Conservation (phyloP, 2,113 vertebrate genomes). For the Athene noctua region DNA sequence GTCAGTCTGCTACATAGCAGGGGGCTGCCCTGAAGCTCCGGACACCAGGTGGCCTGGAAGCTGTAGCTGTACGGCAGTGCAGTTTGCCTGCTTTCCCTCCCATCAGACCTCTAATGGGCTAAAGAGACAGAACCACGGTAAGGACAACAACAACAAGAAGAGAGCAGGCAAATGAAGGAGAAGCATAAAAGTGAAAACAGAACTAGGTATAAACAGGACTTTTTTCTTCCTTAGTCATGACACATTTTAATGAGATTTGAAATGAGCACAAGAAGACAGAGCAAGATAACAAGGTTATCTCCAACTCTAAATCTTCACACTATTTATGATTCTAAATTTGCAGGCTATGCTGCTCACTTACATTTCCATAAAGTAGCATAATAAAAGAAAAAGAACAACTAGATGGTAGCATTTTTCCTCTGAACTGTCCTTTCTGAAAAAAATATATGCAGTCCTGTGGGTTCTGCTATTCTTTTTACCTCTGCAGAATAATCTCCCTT, state of each 20-base stretch:
- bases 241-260: conserved; percentile 44
- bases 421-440: conserved; percentile 15
- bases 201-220: background rate
- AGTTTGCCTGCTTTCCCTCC: background rate
- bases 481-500: background rate
- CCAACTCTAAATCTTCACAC: conserved; percentile 25
- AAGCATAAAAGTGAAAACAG: background rate
- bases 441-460: background rate
- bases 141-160: background rate
- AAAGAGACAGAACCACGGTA: background rate
- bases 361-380: conserved; percentile 28
- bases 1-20: background rate
- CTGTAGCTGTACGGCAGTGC: background rate
- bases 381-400: conserved; percentile 23
- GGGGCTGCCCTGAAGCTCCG: background rate
- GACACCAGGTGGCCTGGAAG: background rate
- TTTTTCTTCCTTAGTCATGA: conserved; percentile 8
- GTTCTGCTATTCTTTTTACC: conserved; percentile 2
- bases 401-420: background rate
- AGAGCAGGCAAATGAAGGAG: background rate
- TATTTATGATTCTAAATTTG: conserved; percentile 46
- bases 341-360: conserved; percentile 28
- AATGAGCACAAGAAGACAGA: conserved; percentile 30
- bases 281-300: conserved; percentile 49
- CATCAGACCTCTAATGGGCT: background rate